Conservation (phyloP, 1,140 invertebrate species). For the Helicoverpa armigera region DNA sequence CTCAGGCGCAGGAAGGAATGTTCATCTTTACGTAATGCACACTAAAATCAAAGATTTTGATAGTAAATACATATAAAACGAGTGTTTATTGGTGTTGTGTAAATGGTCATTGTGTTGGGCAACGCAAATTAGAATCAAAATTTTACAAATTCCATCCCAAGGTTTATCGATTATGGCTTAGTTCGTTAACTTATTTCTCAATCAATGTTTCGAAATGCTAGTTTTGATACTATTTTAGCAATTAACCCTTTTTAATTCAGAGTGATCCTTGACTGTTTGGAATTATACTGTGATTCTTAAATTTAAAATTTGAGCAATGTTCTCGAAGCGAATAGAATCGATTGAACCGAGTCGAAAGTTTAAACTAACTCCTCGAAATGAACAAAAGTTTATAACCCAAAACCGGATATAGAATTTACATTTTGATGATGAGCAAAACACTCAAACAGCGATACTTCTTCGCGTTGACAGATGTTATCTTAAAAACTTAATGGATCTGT, state of each 20-base stretch:
- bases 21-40: constrained; percentile 31
- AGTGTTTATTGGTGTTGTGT: not conserved
- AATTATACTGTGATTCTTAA: not conserved
- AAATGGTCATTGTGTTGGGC: constrained; percentile 1
- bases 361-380: not conserved
- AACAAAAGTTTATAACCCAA: not conserved
- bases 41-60: not conserved
- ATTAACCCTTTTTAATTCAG: constrained; percentile 30
- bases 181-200: constrained; percentile 26
- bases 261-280: not conserved
- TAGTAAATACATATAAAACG: not conserved
- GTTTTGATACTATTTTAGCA: not conserved
- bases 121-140: not conserved
- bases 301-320: not conserved
- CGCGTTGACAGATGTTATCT: constrained; percentile 39
- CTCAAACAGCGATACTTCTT: not conserved
- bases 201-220: constrained; percentile 17
- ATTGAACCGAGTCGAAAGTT: constrained; percentile 23
- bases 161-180: constrained; percentile 18
- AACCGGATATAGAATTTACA: constrained; percentile 13
- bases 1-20: constrained; percentile 32
- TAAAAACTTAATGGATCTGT: constrained; percentile 33
- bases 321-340: constrained; percentile 12
- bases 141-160: constrained; percentile 8
- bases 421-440: constrained; percentile 9